A percentile compares a stretch with the other conserved stretches of the same genome.
phyloP scores from a whole-genome alignment of 2,113 vertebrate species.

The Cranoglanis bouderius region DNA sequence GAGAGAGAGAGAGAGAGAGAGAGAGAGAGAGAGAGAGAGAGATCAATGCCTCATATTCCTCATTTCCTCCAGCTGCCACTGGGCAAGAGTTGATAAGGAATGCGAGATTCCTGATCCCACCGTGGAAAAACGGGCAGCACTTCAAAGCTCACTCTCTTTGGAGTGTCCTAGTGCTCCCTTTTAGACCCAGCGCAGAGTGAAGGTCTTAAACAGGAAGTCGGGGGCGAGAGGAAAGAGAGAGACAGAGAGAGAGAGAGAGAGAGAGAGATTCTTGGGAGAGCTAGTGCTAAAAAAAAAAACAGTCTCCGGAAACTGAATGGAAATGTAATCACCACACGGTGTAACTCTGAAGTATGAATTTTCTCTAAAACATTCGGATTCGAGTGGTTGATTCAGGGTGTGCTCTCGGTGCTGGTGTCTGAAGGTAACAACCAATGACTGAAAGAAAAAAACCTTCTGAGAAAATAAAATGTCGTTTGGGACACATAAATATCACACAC shows the following conservation, averaged over 20 bases:
- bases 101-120: constrained; percentile 56
- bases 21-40: neutral
- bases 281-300: neutral
- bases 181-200: constrained; percentile 12
- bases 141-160: constrained; percentile 51
- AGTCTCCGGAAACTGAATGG: constrained; percentile 26
- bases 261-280: neutral
- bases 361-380: neutral
- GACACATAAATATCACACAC: neutral
- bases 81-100: constrained; percentile 65
- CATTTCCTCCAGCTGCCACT: constrained; percentile 60
- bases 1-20: neutral
- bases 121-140: constrained; percentile 47
- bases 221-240: constrained; percentile 18
- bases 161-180: constrained; percentile 37
- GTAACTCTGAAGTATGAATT: constrained; percentile 4
- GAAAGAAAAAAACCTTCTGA: neutral
- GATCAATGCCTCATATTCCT: constrained; percentile 31
- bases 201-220: constrained; percentile 41
- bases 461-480: neutral
- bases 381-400: neutral
- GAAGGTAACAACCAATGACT: neutral
- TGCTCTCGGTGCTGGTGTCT: neutral
- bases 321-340: constrained; percentile 18
- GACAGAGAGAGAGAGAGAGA: neutral